Evolutionary conservation across 1,140 invertebrate genomes (phyloP).

Genomic region (Calliopsis andreniformis): DNA sequence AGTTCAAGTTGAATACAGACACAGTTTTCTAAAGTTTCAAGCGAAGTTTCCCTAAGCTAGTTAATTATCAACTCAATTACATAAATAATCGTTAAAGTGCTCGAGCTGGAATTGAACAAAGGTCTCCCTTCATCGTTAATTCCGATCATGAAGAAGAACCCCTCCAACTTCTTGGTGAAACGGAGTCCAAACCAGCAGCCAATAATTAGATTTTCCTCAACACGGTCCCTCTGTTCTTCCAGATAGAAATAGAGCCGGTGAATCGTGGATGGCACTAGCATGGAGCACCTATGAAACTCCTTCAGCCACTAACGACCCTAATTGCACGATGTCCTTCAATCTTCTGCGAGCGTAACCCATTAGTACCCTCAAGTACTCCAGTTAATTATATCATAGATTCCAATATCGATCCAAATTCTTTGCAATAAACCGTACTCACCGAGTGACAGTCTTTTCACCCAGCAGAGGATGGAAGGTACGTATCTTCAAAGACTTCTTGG

Average conservation of each 20-base stretch:
- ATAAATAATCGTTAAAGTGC: not conserved
- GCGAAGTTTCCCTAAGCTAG: not conserved
- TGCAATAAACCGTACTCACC: no score
- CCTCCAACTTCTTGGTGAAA: not conserved
- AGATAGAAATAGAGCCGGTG: constrained; percentile 3
- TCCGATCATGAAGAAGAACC: constrained; percentile 5
- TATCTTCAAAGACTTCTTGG: not conserved
- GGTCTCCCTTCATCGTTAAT: not conserved
- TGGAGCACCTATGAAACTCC: constrained; percentile 29
- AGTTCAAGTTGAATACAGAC: no score
- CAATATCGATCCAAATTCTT: not conserved
- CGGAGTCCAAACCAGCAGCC: not conserved
- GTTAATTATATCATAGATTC: not conserved
- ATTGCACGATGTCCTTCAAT: constrained; percentile 1
- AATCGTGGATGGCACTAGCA: constrained; percentile 6
- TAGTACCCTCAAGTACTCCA: not conserved
- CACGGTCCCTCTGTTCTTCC: constrained; percentile 15
- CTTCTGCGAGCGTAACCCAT: constrained; percentile 1
- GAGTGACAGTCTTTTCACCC: no score
- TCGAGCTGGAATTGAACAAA: not conserved
- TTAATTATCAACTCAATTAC: not conserved
- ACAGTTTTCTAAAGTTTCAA: not conserved
- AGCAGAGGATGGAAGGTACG: not conserved
- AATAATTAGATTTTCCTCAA: constrained; percentile 42
- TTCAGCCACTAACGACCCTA: constrained; percentile 39